Evolutionary conservation across 2,888 invertebrate species (phyloP), one percentile per base, ranked within the genome.

Genomic region (Rhabditoides inermis): DNA sequence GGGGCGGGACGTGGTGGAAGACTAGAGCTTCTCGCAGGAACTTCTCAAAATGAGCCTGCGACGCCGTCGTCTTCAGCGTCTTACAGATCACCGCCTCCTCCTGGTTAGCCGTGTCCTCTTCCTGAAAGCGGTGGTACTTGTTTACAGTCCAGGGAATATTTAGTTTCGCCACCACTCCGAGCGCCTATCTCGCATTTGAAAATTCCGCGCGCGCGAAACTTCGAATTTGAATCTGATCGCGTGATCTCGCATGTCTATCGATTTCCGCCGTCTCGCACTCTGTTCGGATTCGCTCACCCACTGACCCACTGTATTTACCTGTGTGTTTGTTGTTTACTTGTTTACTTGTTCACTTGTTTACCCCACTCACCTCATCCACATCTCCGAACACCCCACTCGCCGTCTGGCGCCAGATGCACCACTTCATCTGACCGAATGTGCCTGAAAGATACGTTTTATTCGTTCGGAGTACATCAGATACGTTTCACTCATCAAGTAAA

Each of bases 401-500:
- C n/a, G 61, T 60, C 56, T 70, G 70, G 15, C 70, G 57, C 74
- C 74, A 75, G 49, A 74, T 69, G 15, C 73, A 72, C 58, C 71
- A 73, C 22, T 65, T 53, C n/a, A 73, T 54, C 56, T 75, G 70
- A 2, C 72, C 73, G 48, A 71, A 76, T n/a, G 65, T 69, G n/a
- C 72, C 68, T 62, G 37, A 45, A 61, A 25, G 32, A 39, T 25
- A 28, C 25, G 35, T 22, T 25, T 15, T 5, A n/a, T n/a, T 20
- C 6, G 27, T 3, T 49, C 22, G 4, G 20, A 4, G 10, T 15
- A 27, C 56, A 51, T 6, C 15, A 50, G 10, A 26, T 52, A 50
- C 10, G 18, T 49, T 18, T 22, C 10, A 25, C 20, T 18, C 52
- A 51, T 15, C 7, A 3, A 15, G 15, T 27, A 3, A n/a, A 20